Percentiles rank a stretch among this genome's conserved stretches.
Evolutionary conservation across 2,888 invertebrate species (phyloP).

Genomic region (Sesia bembeciformis): DNA sequence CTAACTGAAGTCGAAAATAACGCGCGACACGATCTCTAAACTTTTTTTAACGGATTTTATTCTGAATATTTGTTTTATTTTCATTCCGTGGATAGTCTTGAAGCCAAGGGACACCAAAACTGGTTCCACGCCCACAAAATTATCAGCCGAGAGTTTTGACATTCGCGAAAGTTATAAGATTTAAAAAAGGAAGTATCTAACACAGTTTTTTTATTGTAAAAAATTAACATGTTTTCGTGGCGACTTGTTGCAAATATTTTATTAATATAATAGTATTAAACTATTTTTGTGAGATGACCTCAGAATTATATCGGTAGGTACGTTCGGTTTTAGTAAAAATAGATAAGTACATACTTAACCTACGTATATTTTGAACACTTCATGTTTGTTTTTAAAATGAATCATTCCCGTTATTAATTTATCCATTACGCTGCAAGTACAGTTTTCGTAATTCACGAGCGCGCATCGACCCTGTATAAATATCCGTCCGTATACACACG

Average conservation of each 20-base stretch:
- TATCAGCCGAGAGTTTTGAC: slow-evolving; percentile 16
- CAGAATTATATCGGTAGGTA: slow-evolving; percentile 12
- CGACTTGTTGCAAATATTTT: background rate
- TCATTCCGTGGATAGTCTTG: slow-evolving; percentile 16
- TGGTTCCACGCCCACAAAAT: slow-evolving; percentile 44
- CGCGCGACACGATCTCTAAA: slow-evolving; percentile 24
- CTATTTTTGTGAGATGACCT: slow-evolving; percentile 13
- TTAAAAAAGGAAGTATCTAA: slow-evolving; percentile 1
- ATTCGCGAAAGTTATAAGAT: slow-evolving; percentile 26
- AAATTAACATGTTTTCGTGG: background rate
- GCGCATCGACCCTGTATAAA: too few relatives aligned
- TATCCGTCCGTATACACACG: too few relatives aligned
- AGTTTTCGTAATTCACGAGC: too few relatives aligned
- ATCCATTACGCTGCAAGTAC: too few relatives aligned
- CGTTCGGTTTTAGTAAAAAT: too few relatives aligned
- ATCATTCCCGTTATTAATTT: too few relatives aligned
- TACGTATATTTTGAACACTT: too few relatives aligned
- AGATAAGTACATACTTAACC: too few relatives aligned
- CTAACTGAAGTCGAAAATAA: slow-evolving; percentile 42
- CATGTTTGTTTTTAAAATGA: too few relatives aligned
- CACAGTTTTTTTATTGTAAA: background rate
- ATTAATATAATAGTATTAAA: slow-evolving; percentile 1
- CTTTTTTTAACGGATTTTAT: slow-evolving; percentile 11
- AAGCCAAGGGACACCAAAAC: slow-evolving; percentile 21
- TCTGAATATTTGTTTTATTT: slow-evolving; percentile 2